phyloP scores from a whole-genome alignment of 2,113 vertebrate genomes.

The Hyperopisus bebe region DNA sequence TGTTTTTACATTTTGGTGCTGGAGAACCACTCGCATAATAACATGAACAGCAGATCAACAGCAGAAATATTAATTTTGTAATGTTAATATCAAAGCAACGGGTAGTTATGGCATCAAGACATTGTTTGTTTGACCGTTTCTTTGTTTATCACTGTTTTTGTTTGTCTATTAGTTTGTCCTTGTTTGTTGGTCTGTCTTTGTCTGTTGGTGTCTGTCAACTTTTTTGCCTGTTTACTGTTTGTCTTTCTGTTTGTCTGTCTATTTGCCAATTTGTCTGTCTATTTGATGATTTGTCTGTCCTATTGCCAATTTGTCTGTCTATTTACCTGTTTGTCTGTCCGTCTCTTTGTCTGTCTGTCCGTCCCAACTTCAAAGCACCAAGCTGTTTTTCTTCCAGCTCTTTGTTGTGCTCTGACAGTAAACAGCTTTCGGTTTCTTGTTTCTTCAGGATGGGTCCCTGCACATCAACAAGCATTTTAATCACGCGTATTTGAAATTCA shows the following conservation, averaged over 20 bases:
- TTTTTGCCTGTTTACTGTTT: background rate
- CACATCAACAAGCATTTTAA: background rate
- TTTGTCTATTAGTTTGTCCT: background rate
- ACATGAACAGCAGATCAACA: background rate
- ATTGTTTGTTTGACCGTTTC: background rate
- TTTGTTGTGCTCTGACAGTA: background rate
- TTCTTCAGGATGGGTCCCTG: background rate
- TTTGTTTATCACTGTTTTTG: background rate
- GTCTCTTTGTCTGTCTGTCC: background rate
- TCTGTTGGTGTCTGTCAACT: background rate
- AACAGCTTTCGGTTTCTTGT: background rate
- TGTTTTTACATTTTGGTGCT: background rate
- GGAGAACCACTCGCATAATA: background rate
- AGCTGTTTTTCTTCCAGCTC: background rate
- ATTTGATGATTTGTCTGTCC: background rate
- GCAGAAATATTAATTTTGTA: background rate
- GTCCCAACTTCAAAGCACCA: background rate
- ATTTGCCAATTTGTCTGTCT: background rate
- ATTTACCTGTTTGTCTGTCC: background rate
- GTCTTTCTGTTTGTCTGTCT: background rate
- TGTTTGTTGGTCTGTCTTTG: background rate
- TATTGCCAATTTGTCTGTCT: background rate
- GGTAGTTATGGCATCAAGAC: background rate
- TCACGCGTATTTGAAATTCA: background rate
- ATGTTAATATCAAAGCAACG: background rate